Evolutionary conservation across 2,888 invertebrate species (phyloP).

Genomic region (Isotomurus palustris): DNA sequence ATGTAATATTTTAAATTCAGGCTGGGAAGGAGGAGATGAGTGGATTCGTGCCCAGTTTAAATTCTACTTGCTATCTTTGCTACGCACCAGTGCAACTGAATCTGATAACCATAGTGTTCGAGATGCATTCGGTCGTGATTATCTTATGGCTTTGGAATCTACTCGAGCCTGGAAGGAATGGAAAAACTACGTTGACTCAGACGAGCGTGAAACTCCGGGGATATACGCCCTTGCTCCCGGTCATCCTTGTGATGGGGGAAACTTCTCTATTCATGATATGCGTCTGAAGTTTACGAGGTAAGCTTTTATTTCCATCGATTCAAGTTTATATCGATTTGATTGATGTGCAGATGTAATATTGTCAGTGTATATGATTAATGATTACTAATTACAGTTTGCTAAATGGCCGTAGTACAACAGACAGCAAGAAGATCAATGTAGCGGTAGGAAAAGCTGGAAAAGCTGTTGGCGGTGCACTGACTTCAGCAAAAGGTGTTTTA

Average conservation of each 20-base stretch:
- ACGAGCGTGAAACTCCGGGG: slow-evolving; percentile 51
- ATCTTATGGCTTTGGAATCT: slow-evolving; percentile 75
- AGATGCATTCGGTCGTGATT: slow-evolving; percentile 82
- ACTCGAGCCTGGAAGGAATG: slow-evolving; percentile 87
- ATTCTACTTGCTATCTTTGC: slow-evolving; percentile 61
- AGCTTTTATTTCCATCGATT: slow-evolving; percentile 49
- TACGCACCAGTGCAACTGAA: slow-evolving; percentile 71
- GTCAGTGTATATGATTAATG: neutral
- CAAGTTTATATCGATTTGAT: neutral
- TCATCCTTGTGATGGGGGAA: slow-evolving; percentile 93
- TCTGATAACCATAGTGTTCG: slow-evolving; percentile 48
- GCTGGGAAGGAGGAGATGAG: slow-evolving; percentile 89
- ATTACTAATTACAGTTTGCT: neutral
- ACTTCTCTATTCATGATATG: slow-evolving; percentile 90
- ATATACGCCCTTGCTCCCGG: slow-evolving; percentile 65
- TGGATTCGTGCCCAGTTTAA: slow-evolving; percentile 83
- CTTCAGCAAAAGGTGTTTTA: slow-evolving; percentile 81
- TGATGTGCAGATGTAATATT: neutral
- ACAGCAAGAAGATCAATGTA: slow-evolving; percentile 85
- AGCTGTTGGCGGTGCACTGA: slow-evolving; percentile 73
- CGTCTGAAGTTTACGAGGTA: slow-evolving; percentile 85
- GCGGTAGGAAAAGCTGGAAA: slow-evolving; percentile 82
- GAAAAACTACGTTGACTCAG: slow-evolving; percentile 62
- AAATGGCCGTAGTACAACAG: slow-evolving; percentile 67
- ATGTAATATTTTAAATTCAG: too few relatives aligned